Evolutionary conservation across 2,888 invertebrate genomes (phyloP), one percentile per base, ranked within the genome.

Genomic region (Cheilosia vernalis): DNA sequence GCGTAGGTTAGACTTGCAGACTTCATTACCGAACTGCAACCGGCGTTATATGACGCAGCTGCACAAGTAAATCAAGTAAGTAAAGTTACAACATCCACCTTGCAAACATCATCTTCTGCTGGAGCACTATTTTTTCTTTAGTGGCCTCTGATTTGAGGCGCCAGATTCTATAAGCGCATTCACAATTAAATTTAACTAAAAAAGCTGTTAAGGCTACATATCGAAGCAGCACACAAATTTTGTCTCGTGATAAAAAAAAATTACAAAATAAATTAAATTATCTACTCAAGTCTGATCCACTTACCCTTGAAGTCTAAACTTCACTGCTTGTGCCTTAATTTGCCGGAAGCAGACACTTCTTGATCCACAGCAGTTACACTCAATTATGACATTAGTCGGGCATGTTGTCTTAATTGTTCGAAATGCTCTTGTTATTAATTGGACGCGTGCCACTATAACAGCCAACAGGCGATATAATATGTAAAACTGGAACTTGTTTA

Each of bases 311-410:
- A 76, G 64, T 49, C 15, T 67, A 64, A 33, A 49, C 42, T 19
- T 27, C 51, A 17, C 40, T 27, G 64, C 64, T 64, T 76, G 64
- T 19, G 58, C n/a, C 15, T 70, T 70, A 82, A 82, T 76, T 76
- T 76, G 64, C 63, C 58, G 76, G 81, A 76, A 82, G 76, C 70
- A 81, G 58, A 81, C 76, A 70, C 51, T 76, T 76, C 51, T 61
- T 63, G 30, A 80, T 63, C 63, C 56, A 49, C 24, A 42, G 64
- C 64, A 53, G 42, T 76, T 70, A 64, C 76, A 44, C 61, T 60
- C 70, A 82, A 82, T 82, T 82, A 81, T 64, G 63, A 81, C 69
- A 81, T 76, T 70, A 81, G 63, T 63, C 55, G 40, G 56, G 51
- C 69, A 63, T 61, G 51, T n/a, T 53, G 30, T 15, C 55, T 73